These are phyloP conservation scores for Listronotus bonariensis DNA, from an alignment of 1,140 invertebrate genomes.

Conservation along the genomic window DNA sequence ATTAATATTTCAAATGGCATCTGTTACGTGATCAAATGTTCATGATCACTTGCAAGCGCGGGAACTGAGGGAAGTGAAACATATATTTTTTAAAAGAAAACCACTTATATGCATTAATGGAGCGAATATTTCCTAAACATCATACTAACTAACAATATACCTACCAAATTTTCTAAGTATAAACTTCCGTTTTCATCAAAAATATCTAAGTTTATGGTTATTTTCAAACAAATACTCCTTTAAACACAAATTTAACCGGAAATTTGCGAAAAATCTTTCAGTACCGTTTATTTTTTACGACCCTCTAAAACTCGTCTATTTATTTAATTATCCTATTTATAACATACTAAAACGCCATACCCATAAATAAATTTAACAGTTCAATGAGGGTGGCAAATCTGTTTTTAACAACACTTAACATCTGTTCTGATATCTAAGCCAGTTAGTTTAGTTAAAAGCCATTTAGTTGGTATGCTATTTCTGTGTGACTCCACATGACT, in stretches of 20 bases:
- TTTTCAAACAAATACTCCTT: background rate
- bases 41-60: too few relatives aligned
- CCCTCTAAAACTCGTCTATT: slow-evolving; percentile 10
- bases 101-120: too few relatives aligned
- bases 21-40: too few relatives aligned
- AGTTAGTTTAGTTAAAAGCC: slow-evolving; percentile 27
- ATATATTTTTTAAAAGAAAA: too few relatives aligned
- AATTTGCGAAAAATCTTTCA: slow-evolving; percentile 13
- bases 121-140: too few relatives aligned
- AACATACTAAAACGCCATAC: slow-evolving; percentile 13
- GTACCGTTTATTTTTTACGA: slow-evolving; percentile 5
- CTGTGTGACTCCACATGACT: slow-evolving; percentile 10
- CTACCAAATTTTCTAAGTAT: too few relatives aligned
- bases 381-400: slow-evolving; percentile 24
- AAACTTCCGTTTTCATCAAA: too few relatives aligned
- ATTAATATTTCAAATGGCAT: too few relatives aligned
- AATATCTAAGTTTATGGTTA: too few relatives aligned
- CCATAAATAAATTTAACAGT: slow-evolving; percentile 16
- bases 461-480: slow-evolving; percentile 20
- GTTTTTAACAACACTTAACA: slow-evolving; percentile 21
- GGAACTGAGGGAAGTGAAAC: too few relatives aligned
- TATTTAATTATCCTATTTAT: slow-evolving; percentile 29
- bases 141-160: too few relatives aligned
- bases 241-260: too few relatives aligned
- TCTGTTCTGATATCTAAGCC: slow-evolving; percentile 26